Percentiles rank a stretch among this genome's conserved stretches.
phyloP scores from a whole-genome alignment of 2,113 vertebrate genomes.

The Thinocorus orbignyianus region DNA sequence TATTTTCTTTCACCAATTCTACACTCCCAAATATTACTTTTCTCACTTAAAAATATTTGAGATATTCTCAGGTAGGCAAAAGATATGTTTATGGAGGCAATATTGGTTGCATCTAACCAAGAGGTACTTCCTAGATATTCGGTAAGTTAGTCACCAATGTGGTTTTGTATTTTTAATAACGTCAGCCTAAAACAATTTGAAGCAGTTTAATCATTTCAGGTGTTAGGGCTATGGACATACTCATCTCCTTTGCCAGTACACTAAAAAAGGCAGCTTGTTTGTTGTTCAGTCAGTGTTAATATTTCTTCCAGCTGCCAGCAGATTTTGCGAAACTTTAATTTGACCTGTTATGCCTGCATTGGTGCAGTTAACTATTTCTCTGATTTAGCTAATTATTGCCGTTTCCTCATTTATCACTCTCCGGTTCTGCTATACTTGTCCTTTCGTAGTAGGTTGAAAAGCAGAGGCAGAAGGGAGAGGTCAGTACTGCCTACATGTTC shows the following conservation, averaged over 20 bases:
- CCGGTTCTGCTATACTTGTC: not conserved
- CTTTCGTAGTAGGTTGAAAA: not conserved
- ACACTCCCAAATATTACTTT: not conserved
- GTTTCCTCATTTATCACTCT: not conserved
- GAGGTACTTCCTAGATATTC: not conserved
- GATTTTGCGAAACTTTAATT: not conserved
- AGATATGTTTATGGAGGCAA: not conserved
- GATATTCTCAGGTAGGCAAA: not conserved
- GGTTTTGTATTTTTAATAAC: not conserved
- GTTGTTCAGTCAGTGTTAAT: not conserved
- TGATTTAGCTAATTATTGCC: not conserved
- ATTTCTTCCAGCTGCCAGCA: not conserved
- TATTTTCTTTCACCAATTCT: not conserved
- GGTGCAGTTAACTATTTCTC: not conserved
- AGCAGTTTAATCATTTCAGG: not conserved
- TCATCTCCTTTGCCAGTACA: not conserved
- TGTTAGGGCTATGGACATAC: not conserved
- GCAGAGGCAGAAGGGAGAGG: not conserved
- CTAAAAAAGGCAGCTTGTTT: not conserved
- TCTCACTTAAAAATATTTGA: not conserved
- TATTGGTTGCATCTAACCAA: not conserved
- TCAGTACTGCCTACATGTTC: not conserved
- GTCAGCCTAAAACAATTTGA: not conserved
- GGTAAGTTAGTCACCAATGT: not conserved
- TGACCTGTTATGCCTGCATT: not conserved